Evolutionary conservation across 2,797 vertebrate genomes (phyloP), one percentile per base, ranked within the genome.

Genomic region (Huso huso): DNA sequence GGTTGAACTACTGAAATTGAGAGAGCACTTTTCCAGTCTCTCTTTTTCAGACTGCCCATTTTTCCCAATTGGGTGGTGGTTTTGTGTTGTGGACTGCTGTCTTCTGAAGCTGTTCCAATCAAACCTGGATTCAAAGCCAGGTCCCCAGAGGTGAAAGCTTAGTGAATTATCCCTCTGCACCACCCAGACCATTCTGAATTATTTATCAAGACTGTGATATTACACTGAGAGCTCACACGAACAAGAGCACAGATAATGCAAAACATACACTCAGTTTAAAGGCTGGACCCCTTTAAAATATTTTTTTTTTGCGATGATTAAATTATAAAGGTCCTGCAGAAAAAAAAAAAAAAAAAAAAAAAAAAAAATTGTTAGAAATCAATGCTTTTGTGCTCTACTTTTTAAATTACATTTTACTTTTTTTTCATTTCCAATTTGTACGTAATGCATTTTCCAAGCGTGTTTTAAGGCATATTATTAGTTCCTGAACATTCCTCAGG

Each of bases 391-490:
- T 79, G 78, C 72, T 80, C 76, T 73, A 79, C 74, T 82, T 37
- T 37, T 80, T 84, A 78, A 82, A 78, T 78, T 80, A 74, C 77
- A 81, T 70, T 73, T 72, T 74, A 74, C 81, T 77, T 80, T 74
- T 70, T 81, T 82, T 77, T 76, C 62, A 83, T 82, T 78, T 78
- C 70, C 73, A 73, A 76, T 79, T 82, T 78, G 66, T 74, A 73
- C 79, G 79, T 82, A 81, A 81, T 81, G 71, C 77, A 80, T 76
- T 79, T 75, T 77, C 77, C 81, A 77, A 75, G 74, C 76, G 74
- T 83, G 76, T 83, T 79, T 84, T 78, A 81, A 79, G 75, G 81
- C 76, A 77, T 81, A 81, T 84, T 81, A 83, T 81, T 79, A 81
- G 79, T 66, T 71, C 51, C 37, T 63, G 69, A 66, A 64, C 18